Evolutionary conservation across 2,113 vertebrate genomes (phyloP), one percentile per base, ranked within the genome.

Genomic region (Neogobius melanostomus): DNA sequence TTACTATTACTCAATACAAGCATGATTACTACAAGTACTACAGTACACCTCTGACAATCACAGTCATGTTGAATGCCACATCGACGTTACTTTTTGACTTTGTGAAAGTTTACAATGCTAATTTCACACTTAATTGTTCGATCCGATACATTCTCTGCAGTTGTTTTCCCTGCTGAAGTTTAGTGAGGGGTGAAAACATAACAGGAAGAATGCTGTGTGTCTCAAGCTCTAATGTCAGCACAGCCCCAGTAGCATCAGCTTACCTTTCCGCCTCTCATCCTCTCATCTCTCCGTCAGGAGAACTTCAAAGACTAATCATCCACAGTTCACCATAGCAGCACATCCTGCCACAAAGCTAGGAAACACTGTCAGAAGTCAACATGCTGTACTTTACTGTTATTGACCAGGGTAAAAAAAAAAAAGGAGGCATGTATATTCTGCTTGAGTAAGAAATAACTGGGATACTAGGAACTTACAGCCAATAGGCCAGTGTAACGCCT

Each of bases 201-300:
- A 45, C 17, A 47, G 67, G 51, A 66, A 79, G 64, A 82, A 90
- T 85, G 77, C 80, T 86, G 56, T 78, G 72, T 71, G 79, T 88
- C 86, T 71, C 17, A 82, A 87, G 87, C 46, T 83, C 50, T 80
- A 49, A 65, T 71, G 79, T 89, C 86, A 89, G 89, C 87, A 83
- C 21, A 59, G 28, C 28, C 28, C 53, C 17, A 10, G 53, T 56
- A 56, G 56, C 75, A 80, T 76, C 67, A 73, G 81, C 82, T 76
- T 71, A 77, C 62, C 75, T 72, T 48, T 79, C 64, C 71, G 75
- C 57, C 72, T 69, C 60, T 42, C 69, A 44, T 61, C 63, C 69
- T 77, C 76, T 79, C 72, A 83, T 70, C 69, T 80, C 69, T 86
- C 85, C 80, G 72, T 90, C 79, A 84, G 80, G 59, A 66, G 67